Percentiles rank a stretch among this genome's conserved stretches.
phyloP scores from a whole-genome alignment of 2,113 vertebrate species.

The Misgurnus mizolepis region DNA sequence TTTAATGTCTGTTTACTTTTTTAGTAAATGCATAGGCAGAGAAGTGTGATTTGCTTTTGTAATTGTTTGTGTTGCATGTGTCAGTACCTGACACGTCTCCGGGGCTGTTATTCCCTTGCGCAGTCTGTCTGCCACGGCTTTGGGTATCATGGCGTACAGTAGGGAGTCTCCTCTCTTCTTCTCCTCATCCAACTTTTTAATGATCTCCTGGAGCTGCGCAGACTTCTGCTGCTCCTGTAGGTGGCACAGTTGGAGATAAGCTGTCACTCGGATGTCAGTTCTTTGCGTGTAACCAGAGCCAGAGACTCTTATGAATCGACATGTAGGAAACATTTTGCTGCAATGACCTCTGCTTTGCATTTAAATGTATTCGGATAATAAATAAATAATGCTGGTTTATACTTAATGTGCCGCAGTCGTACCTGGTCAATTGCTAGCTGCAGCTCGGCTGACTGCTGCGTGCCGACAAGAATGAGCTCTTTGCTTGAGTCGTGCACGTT shows the following conservation, averaged over 20 bases:
- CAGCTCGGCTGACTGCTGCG: constrained; percentile 77
- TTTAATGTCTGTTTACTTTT: too few species aligned
- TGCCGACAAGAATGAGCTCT: constrained; percentile 75
- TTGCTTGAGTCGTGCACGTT: constrained; percentile 78
- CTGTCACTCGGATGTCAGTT: constrained; percentile 26
- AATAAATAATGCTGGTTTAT: too few species aligned
- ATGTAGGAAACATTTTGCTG: not conserved
- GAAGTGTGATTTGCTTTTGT: not conserved
- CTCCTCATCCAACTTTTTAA: constrained; percentile 76
- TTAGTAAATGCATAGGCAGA: not conserved
- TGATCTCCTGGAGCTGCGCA: constrained; percentile 74
- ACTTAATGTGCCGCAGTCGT: constrained; percentile 7
- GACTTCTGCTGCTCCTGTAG: constrained; percentile 76
- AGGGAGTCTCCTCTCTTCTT: constrained; percentile 75
- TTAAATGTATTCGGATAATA: not conserved
- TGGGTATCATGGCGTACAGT: constrained; percentile 77
- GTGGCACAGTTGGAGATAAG: not conserved
- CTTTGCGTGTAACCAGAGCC: not conserved
- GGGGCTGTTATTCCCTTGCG: constrained; percentile 74
- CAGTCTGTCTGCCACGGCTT: constrained; percentile 73
- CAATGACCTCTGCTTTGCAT: not conserved
- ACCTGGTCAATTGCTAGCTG: constrained; percentile 77
- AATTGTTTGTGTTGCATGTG: not conserved
- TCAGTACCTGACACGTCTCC: constrained; percentile 74
- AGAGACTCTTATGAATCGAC: not conserved